Evolutionary conservation across 2,113 vertebrate genomes (phyloP), one percentile per base, ranked within the genome.

Genomic region (Megaceryle maxima): DNA sequence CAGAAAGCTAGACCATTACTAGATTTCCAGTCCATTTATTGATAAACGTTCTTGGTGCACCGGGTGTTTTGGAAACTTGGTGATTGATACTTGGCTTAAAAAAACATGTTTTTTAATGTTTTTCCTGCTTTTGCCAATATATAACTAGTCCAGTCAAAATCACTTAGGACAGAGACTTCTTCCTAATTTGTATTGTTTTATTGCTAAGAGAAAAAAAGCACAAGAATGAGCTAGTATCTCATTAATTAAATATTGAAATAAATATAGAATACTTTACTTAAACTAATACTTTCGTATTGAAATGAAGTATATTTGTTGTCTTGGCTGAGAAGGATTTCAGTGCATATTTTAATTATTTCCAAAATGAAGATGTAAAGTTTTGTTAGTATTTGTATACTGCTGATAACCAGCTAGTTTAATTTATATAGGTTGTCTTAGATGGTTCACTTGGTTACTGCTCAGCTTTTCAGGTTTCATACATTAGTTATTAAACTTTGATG

Each of bases 71-170:
- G 51, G 29, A 81, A 92, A 82, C 22, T 25, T 22, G 11, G 16
- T 59, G n/a, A 56, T 92, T 68, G 64, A 63, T 33, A 31, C 59
- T 77, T 60, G 28, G 22, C 59, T 84, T 74, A 67, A 46, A 91
- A 63, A 29, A 0, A 3, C 13, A 21, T 62, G 1, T 13, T 37
- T 75, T 33, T 2, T 3, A 35, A 22, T 18, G 2, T 19, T 87
- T 60, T 92, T 72, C 53, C 39, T 59, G 13, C 19, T 41, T 84
- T 88, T 80, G 8, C 13, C 26, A 76, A 12, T 51, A 33, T 17
- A 55, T 13, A 64, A 66, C 19, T 7, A 43, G 19, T 18, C 11
- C 28, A 43, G 37, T 86, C 70, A 62, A 77, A 92, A 80, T 0
- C 18, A 19, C 3, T 33, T 76, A 29, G n/a, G 43, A 59, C 11